These are phyloP conservation scores for Leptoclinus maculatus DNA, from an alignment of 2,797 vertebrate genomes.

Conservation along the genomic window DNA sequence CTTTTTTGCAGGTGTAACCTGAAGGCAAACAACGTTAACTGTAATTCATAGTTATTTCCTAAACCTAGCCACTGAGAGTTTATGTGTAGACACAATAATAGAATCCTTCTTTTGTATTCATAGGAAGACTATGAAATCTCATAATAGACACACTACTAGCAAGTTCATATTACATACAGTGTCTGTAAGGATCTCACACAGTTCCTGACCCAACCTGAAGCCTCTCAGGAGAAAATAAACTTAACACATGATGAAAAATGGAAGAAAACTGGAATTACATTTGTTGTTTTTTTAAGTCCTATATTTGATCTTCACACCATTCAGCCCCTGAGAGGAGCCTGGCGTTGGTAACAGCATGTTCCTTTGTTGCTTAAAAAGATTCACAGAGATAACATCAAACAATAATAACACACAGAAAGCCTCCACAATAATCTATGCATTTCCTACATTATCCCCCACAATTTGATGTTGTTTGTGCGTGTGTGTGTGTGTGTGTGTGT, in stretches of 20 bases:
- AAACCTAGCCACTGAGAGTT: background rate
- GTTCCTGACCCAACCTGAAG: background rate
- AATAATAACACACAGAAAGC: background rate
- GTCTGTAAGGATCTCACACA: background rate
- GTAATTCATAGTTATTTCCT: constrained; percentile 12
- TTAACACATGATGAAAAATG: background rate
- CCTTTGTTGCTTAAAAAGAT: background rate
- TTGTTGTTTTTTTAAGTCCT: background rate
- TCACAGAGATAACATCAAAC: background rate
- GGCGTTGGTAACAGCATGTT: background rate
- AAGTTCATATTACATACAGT: background rate
- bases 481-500: background rate
- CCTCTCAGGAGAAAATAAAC: background rate
- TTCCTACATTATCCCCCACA: background rate
- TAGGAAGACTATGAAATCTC: background rate
- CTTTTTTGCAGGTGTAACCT: constrained; percentile 4
- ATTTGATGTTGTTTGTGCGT: background rate
- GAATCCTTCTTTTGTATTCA: background rate
- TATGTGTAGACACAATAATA: background rate
- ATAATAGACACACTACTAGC: background rate
- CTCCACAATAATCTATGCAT: background rate
- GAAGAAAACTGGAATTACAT: background rate
- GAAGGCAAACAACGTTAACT: background rate
- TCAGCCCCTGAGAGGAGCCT: too few species aligned
- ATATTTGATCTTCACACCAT: background rate